Evolutionary conservation across 2,113 vertebrate species (phyloP).

Genomic region (Crotalus viridis): DNA sequence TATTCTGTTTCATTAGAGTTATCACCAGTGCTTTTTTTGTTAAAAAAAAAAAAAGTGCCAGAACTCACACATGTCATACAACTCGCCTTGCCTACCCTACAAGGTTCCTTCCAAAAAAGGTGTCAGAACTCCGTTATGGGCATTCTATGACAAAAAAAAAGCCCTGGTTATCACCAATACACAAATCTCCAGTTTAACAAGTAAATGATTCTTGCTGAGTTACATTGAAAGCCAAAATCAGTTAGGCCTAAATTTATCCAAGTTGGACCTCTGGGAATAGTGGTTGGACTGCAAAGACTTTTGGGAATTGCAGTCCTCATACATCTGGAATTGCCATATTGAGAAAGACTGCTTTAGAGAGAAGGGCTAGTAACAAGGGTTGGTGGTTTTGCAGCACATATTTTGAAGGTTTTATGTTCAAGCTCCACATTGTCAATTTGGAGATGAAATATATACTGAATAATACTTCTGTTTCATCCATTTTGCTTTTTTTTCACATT

Average conservation of each 20-base stretch:
- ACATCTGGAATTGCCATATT: background rate
- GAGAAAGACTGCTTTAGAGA: background rate
- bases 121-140: no score
- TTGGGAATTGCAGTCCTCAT: background rate
- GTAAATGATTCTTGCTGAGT: background rate
- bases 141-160: no score
- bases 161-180: background rate
- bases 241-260: background rate
- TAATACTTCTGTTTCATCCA: background rate
- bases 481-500: background rate
- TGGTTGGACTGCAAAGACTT: background rate
- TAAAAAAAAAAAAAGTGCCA: no score
- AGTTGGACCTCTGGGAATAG: background rate
- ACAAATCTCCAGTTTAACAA: background rate
- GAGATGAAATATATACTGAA: background rate
- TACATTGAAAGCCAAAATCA: background rate
- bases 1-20: background rate
- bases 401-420: background rate
- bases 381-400: background rate
- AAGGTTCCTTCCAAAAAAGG: no score
- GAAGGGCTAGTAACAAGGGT: background rate
- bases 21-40: no score
- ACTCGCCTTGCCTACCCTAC: no score
- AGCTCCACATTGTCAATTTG: background rate
- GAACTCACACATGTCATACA: no score